These are phyloP conservation scores for Macrobrachium rosenbergii DNA, from an alignment of 1,140 invertebrate genomes.

Conservation along the genomic window DNA sequence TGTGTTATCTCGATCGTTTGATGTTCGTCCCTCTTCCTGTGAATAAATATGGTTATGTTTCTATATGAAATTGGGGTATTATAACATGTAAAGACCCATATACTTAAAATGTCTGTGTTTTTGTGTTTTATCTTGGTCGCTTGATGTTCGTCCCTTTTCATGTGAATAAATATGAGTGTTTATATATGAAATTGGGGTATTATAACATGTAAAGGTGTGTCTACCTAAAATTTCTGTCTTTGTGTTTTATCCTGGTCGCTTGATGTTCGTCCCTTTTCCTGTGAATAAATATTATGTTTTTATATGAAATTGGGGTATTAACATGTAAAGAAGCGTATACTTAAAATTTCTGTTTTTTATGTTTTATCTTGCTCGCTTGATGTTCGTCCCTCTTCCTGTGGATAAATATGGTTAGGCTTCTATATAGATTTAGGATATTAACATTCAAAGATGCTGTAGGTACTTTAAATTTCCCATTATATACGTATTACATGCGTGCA, in stretches of 20 bases:
- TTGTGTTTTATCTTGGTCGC: background rate
- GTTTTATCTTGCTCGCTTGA: too few species aligned
- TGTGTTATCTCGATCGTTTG: too few species aligned
- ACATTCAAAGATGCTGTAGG: too few species aligned
- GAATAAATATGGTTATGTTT: background rate
- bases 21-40: too few species aligned
- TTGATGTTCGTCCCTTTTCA: too few species aligned
- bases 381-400: too few species aligned
- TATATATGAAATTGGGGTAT: background rate
- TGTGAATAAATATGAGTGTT: background rate
- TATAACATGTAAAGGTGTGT: background rate
- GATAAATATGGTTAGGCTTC: too few species aligned
- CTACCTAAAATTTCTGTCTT: background rate
- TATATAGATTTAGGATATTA: too few species aligned
- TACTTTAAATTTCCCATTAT: too few species aligned
- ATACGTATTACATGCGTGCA: too few species aligned
- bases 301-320: background rate
- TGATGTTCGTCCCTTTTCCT: too few species aligned
- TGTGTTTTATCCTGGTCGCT: background rate
- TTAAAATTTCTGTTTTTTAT: too few species aligned
- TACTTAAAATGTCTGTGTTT: background rate
- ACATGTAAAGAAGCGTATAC: conserved; percentile 4
- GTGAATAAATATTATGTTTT: background rate
- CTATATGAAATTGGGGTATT: background rate
- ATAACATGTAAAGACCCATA: background rate